Conservation (phyloP, 2,888 invertebrate genomes). For the Phanerotoma sp. region DNA sequence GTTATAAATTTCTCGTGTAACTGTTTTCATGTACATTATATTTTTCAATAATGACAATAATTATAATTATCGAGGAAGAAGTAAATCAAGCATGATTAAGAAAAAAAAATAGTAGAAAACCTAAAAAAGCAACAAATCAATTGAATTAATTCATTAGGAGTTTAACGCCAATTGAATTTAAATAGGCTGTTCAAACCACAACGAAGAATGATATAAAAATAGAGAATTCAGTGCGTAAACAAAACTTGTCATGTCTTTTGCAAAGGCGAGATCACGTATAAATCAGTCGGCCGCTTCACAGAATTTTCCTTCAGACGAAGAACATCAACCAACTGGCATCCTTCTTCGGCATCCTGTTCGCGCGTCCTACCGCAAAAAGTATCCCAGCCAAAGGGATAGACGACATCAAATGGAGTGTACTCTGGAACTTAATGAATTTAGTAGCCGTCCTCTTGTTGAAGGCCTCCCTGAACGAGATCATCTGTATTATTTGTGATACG, state of each 20-base stretch:
- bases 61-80: no score
- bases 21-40: no score
- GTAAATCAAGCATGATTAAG: no score
- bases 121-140: background rate
- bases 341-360: constrained; percentile 29
- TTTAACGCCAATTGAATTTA: constrained; percentile 5
- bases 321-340: constrained; percentile 6
- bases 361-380: constrained; percentile 26
- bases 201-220: background rate
- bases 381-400: constrained; percentile 28
- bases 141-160: constrained; percentile 2
- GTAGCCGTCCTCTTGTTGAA: constrained; percentile 25
- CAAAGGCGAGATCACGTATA: constrained; percentile 25
- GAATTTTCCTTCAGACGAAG: constrained; percentile 27
- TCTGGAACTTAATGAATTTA: constrained; percentile 40
- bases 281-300: constrained; percentile 34
- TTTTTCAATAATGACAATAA: no score
- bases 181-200: background rate
- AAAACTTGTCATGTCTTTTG: constrained; percentile 8
- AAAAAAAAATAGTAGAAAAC: background rate
- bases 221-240: constrained; percentile 13
- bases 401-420: constrained; percentile 36
- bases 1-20: no score
- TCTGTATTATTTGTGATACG: constrained; percentile 32
- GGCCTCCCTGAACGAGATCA: constrained; percentile 3